phyloP scores from a whole-genome alignment of 2,888 invertebrate species.

The Meghimatium bilineatum region DNA sequence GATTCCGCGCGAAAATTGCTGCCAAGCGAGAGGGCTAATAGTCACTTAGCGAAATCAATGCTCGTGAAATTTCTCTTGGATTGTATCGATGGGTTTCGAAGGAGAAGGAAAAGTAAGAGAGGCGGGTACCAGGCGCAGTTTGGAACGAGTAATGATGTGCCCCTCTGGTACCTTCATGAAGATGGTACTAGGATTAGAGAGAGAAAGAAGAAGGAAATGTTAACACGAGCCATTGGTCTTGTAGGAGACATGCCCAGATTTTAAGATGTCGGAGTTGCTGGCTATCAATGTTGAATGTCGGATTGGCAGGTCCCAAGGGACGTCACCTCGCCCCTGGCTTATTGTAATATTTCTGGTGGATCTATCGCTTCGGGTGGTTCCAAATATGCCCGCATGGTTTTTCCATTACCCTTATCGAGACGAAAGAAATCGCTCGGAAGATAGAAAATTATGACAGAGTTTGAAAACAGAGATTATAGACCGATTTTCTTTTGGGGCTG shows the following conservation, averaged over 20 bases:
- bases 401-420: slow-evolving; percentile 51
- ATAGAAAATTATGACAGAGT: slow-evolving; percentile 52
- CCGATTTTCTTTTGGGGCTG: slow-evolving; percentile 32
- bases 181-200: slow-evolving; percentile 5
- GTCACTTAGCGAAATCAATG: slow-evolving; percentile 58
- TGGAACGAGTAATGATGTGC: slow-evolving; percentile 21
- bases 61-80: slow-evolving; percentile 53
- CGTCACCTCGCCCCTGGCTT: slow-evolving; percentile 25
- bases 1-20: slow-evolving; percentile 57
- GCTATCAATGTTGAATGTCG: slow-evolving; percentile 23
- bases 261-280: background rate
- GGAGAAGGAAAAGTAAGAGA: slow-evolving; percentile 17
- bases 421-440: slow-evolving; percentile 52
- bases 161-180: slow-evolving; percentile 13
- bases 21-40: slow-evolving; percentile 56
- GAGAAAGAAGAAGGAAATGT: slow-evolving; percentile 7
- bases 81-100: slow-evolving; percentile 37
- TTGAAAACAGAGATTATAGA: slow-evolving; percentile 42
- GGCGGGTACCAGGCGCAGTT: background rate
- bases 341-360: slow-evolving; percentile 31
- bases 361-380: slow-evolving; percentile 41
- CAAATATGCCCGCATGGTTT: slow-evolving; percentile 51
- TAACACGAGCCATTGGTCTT: slow-evolving; percentile 39
- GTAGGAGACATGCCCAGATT: slow-evolving; percentile 32
- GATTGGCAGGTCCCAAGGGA: slow-evolving; percentile 24